Conservation (phyloP, 1,140 invertebrate species). For the Sycobia sp. region DNA sequence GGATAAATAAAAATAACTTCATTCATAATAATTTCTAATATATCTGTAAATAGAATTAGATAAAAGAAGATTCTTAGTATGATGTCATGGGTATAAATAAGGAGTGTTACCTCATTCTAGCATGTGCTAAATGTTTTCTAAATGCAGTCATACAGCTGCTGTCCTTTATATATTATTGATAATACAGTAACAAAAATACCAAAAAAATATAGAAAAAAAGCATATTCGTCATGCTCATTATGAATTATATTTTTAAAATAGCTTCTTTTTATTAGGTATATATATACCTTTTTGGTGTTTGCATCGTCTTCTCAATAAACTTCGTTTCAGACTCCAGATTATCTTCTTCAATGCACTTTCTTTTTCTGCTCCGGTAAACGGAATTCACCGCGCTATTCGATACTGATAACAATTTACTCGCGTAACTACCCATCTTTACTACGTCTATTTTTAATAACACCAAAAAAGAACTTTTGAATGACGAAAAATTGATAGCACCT, state of each 20-base stretch:
- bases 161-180: too few species aligned
- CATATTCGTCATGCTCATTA: too few species aligned
- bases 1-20: not conserved
- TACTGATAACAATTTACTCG: slow-evolving; percentile 53
- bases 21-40: not conserved
- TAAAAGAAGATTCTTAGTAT: slow-evolving; percentile 22
- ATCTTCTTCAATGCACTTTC: slow-evolving; percentile 58
- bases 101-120: slow-evolving; percentile 33
- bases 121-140: slow-evolving; percentile 4
- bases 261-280: too few species aligned
- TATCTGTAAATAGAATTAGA: slow-evolving; percentile 2
- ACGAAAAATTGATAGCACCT: too few species aligned
- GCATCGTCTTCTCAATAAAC: slow-evolving; percentile 57
- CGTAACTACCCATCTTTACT: slow-evolving; percentile 58
- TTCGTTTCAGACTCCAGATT: slow-evolving; percentile 54
- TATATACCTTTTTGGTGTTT: slow-evolving; percentile 57
- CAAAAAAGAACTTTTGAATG: too few species aligned
- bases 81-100: slow-evolving; percentile 42
- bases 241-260: too few species aligned
- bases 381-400: slow-evolving; percentile 55
- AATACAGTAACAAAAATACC: too few species aligned
- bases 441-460: too few species aligned
- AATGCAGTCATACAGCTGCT: slow-evolving; percentile 1
- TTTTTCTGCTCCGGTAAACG: slow-evolving; percentile 54
- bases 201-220: not conserved